These are phyloP conservation scores for Psix sp. DNA, from an alignment of 1,140 invertebrate species.

Conservation along the genomic window DNA sequence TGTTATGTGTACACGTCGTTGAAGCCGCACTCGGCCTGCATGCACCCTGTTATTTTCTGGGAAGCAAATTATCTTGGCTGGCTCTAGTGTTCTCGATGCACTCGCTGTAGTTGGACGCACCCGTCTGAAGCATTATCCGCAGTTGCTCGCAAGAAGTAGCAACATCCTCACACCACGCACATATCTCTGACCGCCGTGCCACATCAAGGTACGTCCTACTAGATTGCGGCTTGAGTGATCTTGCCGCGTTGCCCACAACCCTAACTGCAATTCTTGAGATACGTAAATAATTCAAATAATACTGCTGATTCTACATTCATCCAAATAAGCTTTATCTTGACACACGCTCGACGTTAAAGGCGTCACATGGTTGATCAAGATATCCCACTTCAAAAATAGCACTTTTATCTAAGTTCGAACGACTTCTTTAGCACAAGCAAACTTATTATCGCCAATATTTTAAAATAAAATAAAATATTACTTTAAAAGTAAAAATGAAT, in stretches of 20 bases:
- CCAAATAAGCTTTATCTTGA: no score
- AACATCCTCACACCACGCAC: conserved; percentile 69
- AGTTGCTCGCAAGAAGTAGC: conserved; percentile 73
- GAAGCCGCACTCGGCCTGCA: conserved; percentile 42
- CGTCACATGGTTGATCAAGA: no score
- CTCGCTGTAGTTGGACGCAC: conserved; percentile 64
- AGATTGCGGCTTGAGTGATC: conserved; percentile 71
- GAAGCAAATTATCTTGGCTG: conserved; percentile 74
- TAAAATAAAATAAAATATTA: no score
- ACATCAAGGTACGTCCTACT: conserved; percentile 76
- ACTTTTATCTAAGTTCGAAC: no score
- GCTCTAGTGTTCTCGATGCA: conserved; percentile 69
- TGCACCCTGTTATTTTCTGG: conserved; percentile 75
- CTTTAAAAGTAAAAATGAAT: no score
- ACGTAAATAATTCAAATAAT: conserved; percentile 42
- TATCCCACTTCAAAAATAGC: no score
- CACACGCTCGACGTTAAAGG: no score
- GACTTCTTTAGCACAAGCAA: no score
- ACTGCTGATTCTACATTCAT: not conserved
- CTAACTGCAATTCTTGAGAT: conserved; percentile 36
- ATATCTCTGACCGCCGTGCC: conserved; percentile 73
- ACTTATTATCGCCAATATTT: no score
- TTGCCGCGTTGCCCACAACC: conserved; percentile 62
- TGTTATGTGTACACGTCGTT: conserved; percentile 47
- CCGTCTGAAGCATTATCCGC: conserved; percentile 63